Base-by-base conservation (phyloP, 1,140 invertebrate species). In the Drosophila parabipectinata region DNA sequence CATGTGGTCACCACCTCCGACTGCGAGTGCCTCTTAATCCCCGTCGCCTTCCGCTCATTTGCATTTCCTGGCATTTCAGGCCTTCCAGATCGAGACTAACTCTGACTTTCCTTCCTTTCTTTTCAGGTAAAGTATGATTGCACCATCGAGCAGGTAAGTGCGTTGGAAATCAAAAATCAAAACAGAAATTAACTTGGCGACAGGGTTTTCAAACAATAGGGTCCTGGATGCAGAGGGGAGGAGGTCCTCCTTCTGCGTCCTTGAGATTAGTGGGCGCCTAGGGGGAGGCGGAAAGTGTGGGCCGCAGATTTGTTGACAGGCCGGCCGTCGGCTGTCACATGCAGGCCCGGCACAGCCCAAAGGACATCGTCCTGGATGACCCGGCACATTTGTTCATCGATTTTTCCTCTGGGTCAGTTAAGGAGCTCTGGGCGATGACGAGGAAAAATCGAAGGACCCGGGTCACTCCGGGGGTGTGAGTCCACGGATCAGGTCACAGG, bases 81-180 rank as follows among this genome's bases (percentile, higher is more conserved):
- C 66, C 68, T 69, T 56, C 47, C 41, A 9, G 3, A 10, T 9
- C 28, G 34, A 55, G 8, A 24, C 44, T 34, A 63, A 48, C 26
- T 37, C 32, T 21, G 30, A 69, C 39, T 24, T 21, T 4, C 26
- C 7, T 66, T 66, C 21, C 37, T 12, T 10, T 47, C 9, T 10
- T 80, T 80, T 48, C 74, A 87, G 82, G 82, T 87, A 87, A 87
- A 81, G 82, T 87, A 87, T 82, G 62, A 58, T 53, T 28, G 8
- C 24, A 47, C 37, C 1, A 6, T n/a, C n/a, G 15, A 7, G n/a
- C 69, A 87, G 82, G 82, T 87, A 87, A 87, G 82, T 87, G 58
- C 30, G 34, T 57, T 48, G 45, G 14, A 15, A 61, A 32, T 8
- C 41, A 2, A 24, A 15, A 61, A 32, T 8, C 41, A 2, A 24